Percentiles rank a stretch among this genome's conserved stretches.
These are phyloP conservation scores for Actinostola sp. DNA, from an alignment of 92 coral and sea anemone genomes.

Conservation along the genomic window DNA sequence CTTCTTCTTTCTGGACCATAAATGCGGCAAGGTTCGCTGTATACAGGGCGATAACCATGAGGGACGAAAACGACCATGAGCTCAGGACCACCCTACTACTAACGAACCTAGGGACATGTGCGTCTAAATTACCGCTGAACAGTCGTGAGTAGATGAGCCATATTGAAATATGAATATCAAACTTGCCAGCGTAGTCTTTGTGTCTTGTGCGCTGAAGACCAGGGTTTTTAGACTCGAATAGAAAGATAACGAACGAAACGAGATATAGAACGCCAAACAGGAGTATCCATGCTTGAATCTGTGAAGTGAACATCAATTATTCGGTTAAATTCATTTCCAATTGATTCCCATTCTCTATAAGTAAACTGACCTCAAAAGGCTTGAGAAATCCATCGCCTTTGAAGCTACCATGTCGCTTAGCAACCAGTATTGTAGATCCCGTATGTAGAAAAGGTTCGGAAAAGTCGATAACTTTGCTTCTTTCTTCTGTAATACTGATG, in stretches of 20 bases:
- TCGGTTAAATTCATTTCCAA: no score
- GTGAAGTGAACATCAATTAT: not conserved
- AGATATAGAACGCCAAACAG: conserved; percentile 61
- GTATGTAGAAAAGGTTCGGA: conserved; percentile 65
- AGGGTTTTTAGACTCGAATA: conserved; percentile 58
- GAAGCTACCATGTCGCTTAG: conserved; percentile 59
- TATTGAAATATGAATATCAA: conserved; percentile 61
- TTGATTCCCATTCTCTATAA: not conserved
- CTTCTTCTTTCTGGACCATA: conserved; percentile 62
- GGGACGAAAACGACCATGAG: conserved; percentile 59
- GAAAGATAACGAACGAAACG: conserved; percentile 41
- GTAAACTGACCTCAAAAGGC: conserved; percentile 36
- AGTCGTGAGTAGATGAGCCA: conserved; percentile 67
- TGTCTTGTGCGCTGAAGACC: conserved; percentile 47
- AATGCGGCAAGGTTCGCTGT: conserved; percentile 74
- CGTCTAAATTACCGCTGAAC: conserved; percentile 59
- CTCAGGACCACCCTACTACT: conserved; percentile 67
- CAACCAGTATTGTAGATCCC: conserved; percentile 61
- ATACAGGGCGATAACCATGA: conserved; percentile 55
- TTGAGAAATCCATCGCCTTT: conserved; percentile 63
- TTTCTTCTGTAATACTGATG: conserved; percentile 64
- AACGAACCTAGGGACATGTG: conserved; percentile 50
- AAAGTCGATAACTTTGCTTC: conserved; percentile 61
- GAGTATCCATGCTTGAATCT: conserved; percentile 40
- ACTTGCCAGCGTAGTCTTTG: conserved; percentile 33